phyloP scores from a whole-genome alignment of 2,888 invertebrate genomes.

The Hirtodrosophila duncani region DNA sequence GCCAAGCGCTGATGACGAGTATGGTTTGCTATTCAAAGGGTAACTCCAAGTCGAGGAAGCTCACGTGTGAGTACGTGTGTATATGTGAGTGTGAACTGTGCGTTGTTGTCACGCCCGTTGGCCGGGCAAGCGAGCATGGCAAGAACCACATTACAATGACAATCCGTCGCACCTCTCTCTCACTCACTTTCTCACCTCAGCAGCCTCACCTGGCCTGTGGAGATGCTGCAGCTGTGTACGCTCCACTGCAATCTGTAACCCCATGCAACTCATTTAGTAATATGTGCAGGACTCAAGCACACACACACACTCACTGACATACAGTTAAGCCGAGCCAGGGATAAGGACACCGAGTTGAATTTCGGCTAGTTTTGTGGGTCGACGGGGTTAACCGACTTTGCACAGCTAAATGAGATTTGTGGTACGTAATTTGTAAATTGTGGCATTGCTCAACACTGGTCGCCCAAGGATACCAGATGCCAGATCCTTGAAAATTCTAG shows the following conservation, averaged over 20 bases:
- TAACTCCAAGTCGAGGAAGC: too few relatives aligned
- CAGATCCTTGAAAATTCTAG: too few relatives aligned
- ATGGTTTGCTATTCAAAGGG: too few relatives aligned
- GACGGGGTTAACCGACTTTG: conserved; percentile 26
- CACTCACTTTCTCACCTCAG: neutral
- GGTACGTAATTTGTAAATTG: conserved; percentile 30
- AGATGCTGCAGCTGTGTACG: too few relatives aligned
- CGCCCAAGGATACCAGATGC: conserved; percentile 9
- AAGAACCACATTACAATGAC: conserved; percentile 27
- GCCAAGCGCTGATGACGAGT: too few relatives aligned
- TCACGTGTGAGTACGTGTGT: neutral
- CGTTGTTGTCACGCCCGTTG: conserved; percentile 28
- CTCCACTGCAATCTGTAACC: neutral
- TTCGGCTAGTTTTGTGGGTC: neutral
- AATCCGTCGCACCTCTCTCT: neutral
- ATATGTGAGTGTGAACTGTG: conserved; percentile 4
- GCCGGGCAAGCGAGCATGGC: conserved; percentile 28
- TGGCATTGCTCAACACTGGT: conserved; percentile 27
- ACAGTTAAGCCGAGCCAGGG: too few relatives aligned
- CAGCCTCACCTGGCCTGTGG: neutral
- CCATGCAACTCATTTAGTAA: conserved; percentile 29
- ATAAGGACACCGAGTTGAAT: too few relatives aligned
- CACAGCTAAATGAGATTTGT: conserved; percentile 38
- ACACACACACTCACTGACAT: neutral
- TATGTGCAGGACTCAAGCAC: conserved; percentile 1